Conservation (phyloP, 2,888 invertebrate species). For the Synergus japonicus region DNA sequence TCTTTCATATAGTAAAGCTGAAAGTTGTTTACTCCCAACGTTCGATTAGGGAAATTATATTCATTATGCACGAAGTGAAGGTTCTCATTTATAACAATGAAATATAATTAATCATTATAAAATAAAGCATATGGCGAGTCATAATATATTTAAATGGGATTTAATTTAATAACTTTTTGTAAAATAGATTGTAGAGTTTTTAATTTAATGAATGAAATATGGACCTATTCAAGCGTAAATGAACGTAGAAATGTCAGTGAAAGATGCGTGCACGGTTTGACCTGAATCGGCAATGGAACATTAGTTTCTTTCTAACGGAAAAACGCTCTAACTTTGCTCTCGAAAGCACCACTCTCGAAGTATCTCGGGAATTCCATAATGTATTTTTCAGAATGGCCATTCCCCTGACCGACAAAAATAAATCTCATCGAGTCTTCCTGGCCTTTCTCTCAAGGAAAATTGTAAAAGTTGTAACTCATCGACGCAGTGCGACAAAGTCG, state of each 20-base stretch:
- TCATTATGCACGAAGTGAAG: neutral
- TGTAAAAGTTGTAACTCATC: constrained; percentile 34
- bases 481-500: neutral
- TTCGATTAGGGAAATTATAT: neutral
- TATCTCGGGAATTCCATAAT: constrained; percentile 35
- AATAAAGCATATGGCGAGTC: too few relatives aligned
- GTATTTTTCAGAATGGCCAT: constrained; percentile 40
- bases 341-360: neutral
- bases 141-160: too few relatives aligned
- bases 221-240: neutral
- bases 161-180: neutral
- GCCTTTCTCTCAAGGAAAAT: constrained; percentile 36
- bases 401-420: constrained; percentile 31
- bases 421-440: constrained; percentile 25
- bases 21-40: neutral
- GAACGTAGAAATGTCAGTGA: constrained; percentile 22
- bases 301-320: constrained; percentile 31
- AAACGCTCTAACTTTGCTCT: constrained; percentile 40
- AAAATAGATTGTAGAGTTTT: neutral
- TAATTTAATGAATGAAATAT: constrained; percentile 2
- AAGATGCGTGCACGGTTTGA: constrained; percentile 25
- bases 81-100: too few relatives aligned
- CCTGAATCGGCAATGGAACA: constrained; percentile 22
- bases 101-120: neutral
- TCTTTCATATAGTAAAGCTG: neutral